Base-by-base conservation (phyloP, 2,113 vertebrate genomes). In the Monopterus albus region DNA sequence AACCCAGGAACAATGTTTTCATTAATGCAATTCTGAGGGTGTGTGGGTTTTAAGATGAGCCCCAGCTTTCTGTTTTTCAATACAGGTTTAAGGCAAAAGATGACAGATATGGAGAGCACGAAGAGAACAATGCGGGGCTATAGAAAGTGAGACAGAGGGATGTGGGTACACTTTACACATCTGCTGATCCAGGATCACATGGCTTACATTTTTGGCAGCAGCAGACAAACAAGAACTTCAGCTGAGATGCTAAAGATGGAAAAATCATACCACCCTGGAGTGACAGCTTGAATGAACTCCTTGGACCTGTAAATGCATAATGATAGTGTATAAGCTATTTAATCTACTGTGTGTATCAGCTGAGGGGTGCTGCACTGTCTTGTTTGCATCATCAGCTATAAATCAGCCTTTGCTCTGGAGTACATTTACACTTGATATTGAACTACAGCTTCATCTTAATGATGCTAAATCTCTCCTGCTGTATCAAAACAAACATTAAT, bases 1-100 rank as follows among this genome's bases (percentile, higher is more conserved):
- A 23, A 64, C 49, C 53, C 46, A 26, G 66, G 53, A 78, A 84
- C 62, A 77, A 63, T 75, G 72, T 81, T 67, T 75, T 71, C 45
- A 36, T 78, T 65, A 83, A 75, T 33, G 62, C 43, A 47, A 57
- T 43, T 64, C 31, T 63, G 59, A 53, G 25, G 17, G 43, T 52
- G 47, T 61, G 49, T 52, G 82, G 52, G 39, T 76, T 31, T 79
- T 35, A 28, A 26, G 35, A 65, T 68, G 35, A 70, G 35, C 56
- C 71, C 64, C 31, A 31, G 46, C 57, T 43, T 60, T 53, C 43
- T 73, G 36, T 39, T 53, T 39, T 53, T 28, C 33, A 26, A n/a
- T n/a, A 31, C 50, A 26, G 42, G 28, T 8, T 71, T 2, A 55
- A 51, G 29, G 52, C 61, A 63, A 43, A 17, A 43, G 26, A 43